Evolutionary conservation across 2,113 vertebrate genomes (phyloP).

Genomic region (Embiotoca jacksoni): DNA sequence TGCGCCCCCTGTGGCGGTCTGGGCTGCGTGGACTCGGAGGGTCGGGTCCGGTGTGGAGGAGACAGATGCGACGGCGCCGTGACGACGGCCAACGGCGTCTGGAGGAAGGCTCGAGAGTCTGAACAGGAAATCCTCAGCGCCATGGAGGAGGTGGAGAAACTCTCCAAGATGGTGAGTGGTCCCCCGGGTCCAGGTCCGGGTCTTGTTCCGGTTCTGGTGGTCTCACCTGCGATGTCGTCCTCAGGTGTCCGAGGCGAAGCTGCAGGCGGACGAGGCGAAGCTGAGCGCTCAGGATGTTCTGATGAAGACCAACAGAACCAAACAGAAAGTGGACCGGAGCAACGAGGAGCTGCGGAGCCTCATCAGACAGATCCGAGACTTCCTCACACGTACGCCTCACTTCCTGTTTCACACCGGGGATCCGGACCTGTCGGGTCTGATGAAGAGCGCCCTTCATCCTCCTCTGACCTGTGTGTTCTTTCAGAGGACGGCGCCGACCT

Average conservation of each 20-base stretch:
- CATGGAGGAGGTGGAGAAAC: slow-evolving; percentile 94
- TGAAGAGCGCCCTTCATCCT: too few relatives aligned
- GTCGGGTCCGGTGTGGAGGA: slow-evolving; percentile 88
- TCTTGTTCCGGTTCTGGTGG: neutral
- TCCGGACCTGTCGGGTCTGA: too few relatives aligned
- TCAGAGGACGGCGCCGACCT: slow-evolving; percentile 94
- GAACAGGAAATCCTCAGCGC: slow-evolving; percentile 90
- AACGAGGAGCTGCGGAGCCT: slow-evolving; percentile 93
- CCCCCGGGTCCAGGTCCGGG: neutral
- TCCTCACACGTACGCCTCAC: slow-evolving; percentile 90
- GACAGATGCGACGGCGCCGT: slow-evolving; percentile 89
- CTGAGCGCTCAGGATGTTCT: slow-evolving; percentile 91
- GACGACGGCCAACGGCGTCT: slow-evolving; percentile 83
- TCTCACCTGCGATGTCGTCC: slow-evolving; percentile 11
- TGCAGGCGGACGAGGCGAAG: slow-evolving; percentile 93
- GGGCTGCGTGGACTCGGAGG: slow-evolving; percentile 86
- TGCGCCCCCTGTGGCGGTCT: slow-evolving; percentile 88
- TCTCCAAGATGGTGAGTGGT: slow-evolving; percentile 92
- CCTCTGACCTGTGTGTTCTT: neutral
- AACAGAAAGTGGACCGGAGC: slow-evolving; percentile 90
- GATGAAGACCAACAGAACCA: slow-evolving; percentile 92
- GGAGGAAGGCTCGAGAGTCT: slow-evolving; percentile 90
- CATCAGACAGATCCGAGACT: slow-evolving; percentile 95
- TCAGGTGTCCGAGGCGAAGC: slow-evolving; percentile 93
- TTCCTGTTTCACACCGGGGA: too few relatives aligned